Evolutionary conservation across 1,140 invertebrate species (phyloP).

Genomic region (Diploscapter pachys): DNA sequence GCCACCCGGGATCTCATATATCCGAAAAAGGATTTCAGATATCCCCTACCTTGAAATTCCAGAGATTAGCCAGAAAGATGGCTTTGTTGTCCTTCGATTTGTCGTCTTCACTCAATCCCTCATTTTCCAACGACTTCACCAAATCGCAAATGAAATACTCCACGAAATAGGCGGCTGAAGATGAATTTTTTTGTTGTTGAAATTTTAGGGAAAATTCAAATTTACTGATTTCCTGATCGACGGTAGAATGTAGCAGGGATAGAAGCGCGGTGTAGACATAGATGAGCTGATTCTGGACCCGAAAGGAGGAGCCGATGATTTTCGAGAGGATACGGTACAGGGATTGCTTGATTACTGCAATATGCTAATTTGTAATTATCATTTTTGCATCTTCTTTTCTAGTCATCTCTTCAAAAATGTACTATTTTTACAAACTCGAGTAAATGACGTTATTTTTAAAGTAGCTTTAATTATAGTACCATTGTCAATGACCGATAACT

Average conservation of each 20-base stretch:
- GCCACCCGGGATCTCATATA: no score
- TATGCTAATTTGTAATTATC: background rate
- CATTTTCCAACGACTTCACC: constrained; percentile 37
- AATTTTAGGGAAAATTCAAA: constrained; percentile 2
- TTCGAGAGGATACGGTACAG: constrained; percentile 36
- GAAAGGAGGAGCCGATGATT: constrained; percentile 27
- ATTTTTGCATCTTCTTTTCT: background rate
- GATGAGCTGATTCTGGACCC: constrained; percentile 38
- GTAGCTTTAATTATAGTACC: no score
- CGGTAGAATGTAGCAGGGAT: constrained; percentile 32
- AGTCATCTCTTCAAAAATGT: no score
- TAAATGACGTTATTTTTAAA: no score
- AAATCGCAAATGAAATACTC: constrained; percentile 38
- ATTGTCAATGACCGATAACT: no score
- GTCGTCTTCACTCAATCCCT: constrained; percentile 64
- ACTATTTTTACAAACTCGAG: no score
- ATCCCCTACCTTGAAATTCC: constrained; percentile 78
- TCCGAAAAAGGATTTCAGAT: background rate
- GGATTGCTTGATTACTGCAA: constrained; percentile 43
- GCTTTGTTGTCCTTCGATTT: constrained; percentile 83
- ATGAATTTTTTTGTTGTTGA: background rate
- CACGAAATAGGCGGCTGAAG: constrained; percentile 46
- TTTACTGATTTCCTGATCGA: constrained; percentile 45
- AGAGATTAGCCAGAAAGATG: constrained; percentile 75
- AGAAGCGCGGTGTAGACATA: constrained; percentile 39